Evolutionary conservation across 2,113 vertebrate genomes (phyloP).

Genomic region (Heterochromis multidens): DNA sequence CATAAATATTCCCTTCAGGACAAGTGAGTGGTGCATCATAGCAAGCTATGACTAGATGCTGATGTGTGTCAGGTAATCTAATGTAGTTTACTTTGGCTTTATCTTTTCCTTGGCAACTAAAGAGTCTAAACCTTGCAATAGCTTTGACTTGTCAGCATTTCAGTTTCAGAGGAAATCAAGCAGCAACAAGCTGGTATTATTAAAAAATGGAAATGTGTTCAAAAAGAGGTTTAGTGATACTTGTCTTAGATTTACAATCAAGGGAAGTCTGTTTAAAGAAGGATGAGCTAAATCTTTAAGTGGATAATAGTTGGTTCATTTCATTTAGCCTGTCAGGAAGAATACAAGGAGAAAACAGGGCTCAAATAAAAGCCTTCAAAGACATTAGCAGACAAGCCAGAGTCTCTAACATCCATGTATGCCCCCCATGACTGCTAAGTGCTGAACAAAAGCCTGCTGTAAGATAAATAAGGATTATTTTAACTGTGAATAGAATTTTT

Average conservation of each 20-base stretch:
- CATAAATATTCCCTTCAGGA: background rate
- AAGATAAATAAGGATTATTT: background rate
- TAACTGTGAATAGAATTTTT: background rate
- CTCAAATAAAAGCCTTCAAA: background rate
- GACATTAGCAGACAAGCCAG: background rate
- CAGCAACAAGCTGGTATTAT: slow-evolving; percentile 7
- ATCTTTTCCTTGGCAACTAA: background rate
- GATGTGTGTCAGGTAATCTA: background rate
- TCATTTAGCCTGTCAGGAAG: background rate
- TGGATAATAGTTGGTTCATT: background rate
- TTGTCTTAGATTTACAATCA: background rate
- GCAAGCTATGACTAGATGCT: background rate
- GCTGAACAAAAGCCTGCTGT: background rate
- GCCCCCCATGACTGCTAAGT: background rate
- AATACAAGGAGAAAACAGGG: background rate
- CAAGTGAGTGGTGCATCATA: background rate
- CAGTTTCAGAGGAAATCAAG: background rate
- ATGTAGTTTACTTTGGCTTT: background rate
- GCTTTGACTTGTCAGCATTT: background rate
- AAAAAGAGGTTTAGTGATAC: background rate
- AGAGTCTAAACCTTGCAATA: background rate
- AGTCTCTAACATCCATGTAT: background rate
- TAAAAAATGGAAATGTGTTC: slow-evolving; percentile 1
- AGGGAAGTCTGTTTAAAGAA: background rate
- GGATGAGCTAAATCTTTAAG: background rate